These are phyloP conservation scores for Vulpes ferrilata DNA, from an alignment of 2,113 vertebrate genomes.

Conservation along the genomic window DNA sequence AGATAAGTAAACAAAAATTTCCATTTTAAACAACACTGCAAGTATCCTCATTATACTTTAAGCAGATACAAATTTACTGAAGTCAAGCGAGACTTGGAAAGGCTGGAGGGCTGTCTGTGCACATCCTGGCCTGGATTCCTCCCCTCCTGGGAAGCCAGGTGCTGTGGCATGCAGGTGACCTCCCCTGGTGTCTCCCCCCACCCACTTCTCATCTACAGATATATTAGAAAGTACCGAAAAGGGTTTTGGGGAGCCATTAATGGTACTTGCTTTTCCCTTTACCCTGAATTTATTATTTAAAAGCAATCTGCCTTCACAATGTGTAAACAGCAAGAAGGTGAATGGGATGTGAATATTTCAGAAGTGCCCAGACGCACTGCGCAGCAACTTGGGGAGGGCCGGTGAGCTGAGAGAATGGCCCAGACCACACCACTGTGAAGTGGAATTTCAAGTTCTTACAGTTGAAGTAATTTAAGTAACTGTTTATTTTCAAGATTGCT, in stretches of 20 bases:
- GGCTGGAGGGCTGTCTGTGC: not conserved
- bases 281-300: conserved; percentile 67
- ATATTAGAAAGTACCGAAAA: not conserved
- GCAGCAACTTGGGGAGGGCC: not conserved
- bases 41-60: conserved; percentile 67
- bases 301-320: conserved; percentile 37
- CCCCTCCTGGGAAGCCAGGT: not conserved
- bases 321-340: conserved; percentile 19
- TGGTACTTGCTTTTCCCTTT: not conserved
- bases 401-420: not conserved
- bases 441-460: not conserved
- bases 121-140: not conserved
- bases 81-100: not conserved
- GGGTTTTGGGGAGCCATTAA: not conserved
- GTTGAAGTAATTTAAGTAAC: not conserved
- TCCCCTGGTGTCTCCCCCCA: not conserved
- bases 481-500: not conserved
- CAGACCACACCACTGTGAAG: not conserved
- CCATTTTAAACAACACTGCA: conserved; percentile 78
- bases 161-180: not conserved
- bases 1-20: conserved; percentile 80
- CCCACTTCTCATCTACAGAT: not conserved
- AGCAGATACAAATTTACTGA: conserved; percentile 70
- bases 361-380: not conserved
- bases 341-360: conserved; percentile 59